phyloP scores from a whole-genome alignment of 2,797 vertebrate species.

The Hippocampus kuda region DNA sequence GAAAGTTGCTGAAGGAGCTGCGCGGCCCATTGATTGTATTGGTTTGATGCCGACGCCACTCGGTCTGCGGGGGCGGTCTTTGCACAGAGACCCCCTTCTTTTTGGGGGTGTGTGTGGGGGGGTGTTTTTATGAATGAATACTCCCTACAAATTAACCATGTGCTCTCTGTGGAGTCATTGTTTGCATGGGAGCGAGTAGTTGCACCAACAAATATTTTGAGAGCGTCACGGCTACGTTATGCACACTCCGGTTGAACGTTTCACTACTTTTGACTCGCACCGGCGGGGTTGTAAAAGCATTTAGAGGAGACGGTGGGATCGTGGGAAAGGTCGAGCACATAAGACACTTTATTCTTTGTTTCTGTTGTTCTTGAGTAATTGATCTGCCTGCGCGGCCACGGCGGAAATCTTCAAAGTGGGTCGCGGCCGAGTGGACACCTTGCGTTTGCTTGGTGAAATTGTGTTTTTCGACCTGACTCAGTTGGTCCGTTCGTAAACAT shows the following conservation, averaged over 20 bases:
- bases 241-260: not conserved
- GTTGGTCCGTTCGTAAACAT: no score
- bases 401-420: conserved; percentile 70
- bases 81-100: conserved; percentile 46
- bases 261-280: not conserved
- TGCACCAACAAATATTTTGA: conserved; percentile 11
- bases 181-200: conserved; percentile 10
- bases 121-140: conserved; percentile 66
- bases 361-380: conserved; percentile 76
- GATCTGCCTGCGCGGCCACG: conserved; percentile 71
- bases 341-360: conserved; percentile 69
- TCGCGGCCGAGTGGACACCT: conserved; percentile 7
- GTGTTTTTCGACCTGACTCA: no score
- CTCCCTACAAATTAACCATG: conserved; percentile 54
- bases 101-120: conserved; percentile 47
- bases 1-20: conserved; percentile 56
- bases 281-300: conserved; percentile 21
- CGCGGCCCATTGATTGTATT: conserved; percentile 56
- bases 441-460: not conserved
- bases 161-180: conserved; percentile 41
- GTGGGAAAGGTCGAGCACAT: conserved; percentile 78
- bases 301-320: conserved; percentile 58
- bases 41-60: conserved; percentile 69
- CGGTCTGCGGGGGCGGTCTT: conserved; percentile 72
- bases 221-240: not conserved